Evolutionary conservation across 2,888 invertebrate genomes (phyloP).

Genomic region (Leptinotarsa peninsularis): DNA sequence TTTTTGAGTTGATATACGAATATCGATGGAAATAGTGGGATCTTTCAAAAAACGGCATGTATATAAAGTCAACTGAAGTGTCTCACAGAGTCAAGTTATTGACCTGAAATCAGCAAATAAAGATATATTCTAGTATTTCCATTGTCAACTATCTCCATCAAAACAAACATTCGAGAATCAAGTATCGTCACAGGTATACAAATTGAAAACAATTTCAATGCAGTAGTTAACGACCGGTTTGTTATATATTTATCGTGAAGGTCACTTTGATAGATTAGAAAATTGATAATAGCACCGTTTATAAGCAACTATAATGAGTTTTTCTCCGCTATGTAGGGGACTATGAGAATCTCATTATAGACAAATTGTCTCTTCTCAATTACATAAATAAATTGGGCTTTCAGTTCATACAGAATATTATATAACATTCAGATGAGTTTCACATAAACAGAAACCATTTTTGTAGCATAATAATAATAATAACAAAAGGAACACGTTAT

Average conservation of each 20-base stretch:
- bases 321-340: constrained; percentile 14
- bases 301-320: constrained; percentile 26
- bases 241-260: constrained; percentile 31
- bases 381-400: constrained; percentile 12
- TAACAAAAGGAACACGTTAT: no score
- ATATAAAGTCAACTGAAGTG: no score
- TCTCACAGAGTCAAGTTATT: background rate
- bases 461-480: no score
- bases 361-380: constrained; percentile 24
- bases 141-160: background rate
- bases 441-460: background rate
- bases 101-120: background rate
- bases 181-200: constrained; percentile 1
- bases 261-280: constrained; percentile 33
- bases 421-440: background rate
- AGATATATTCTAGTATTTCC: background rate
- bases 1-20: no score
- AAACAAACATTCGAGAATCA: background rate
- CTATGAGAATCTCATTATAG: constrained; percentile 21
- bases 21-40: no score
- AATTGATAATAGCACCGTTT: constrained; percentile 29
- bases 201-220: constrained; percentile 5
- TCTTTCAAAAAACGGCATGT: no score
- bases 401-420: background rate
- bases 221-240: constrained; percentile 24